A percentile compares a stretch with the other conserved stretches of the same genome.
phyloP scores from a whole-genome alignment of 2,888 invertebrate genomes.

The Prenolepis imparis region DNA sequence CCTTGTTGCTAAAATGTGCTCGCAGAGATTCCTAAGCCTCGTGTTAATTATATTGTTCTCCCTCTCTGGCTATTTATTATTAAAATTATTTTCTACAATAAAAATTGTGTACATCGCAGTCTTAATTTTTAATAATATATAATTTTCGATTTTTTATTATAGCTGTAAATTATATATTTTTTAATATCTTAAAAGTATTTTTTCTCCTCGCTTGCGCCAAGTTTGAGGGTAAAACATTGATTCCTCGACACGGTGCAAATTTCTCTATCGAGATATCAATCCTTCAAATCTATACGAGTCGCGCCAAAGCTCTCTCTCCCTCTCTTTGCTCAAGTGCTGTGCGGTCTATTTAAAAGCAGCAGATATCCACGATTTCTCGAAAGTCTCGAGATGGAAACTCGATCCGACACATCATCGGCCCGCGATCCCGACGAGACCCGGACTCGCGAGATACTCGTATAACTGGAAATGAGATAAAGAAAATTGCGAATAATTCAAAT shows the following conservation, averaged over 20 bases:
- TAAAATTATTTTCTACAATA: conserved; percentile 1
- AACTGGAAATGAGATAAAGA: conserved; percentile 79
- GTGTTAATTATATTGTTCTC: neutral
- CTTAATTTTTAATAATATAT: neutral
- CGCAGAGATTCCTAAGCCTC: neutral
- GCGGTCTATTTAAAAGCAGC: conserved; percentile 65
- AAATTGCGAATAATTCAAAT: conserved; percentile 85
- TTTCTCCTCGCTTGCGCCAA: neutral
- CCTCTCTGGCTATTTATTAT: neutral
- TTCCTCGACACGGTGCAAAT: conserved; percentile 1
- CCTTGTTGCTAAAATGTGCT: neutral
- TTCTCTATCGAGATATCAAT: conserved; percentile 36
- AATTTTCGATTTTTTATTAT: neutral
- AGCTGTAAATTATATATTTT: neutral
- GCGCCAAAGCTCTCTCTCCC: conserved; percentile 25
- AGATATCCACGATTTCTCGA: conserved; percentile 58
- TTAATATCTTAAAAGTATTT: neutral
- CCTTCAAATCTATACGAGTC: conserved; percentile 37
- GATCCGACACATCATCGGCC: conserved; percentile 64
- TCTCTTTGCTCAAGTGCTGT: neutral
- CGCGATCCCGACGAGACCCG: conserved; percentile 58
- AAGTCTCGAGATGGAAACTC: conserved; percentile 72
- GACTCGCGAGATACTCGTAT: conserved; percentile 57
- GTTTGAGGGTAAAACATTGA: neutral
- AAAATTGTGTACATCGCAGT: neutral